Base-by-base conservation (phyloP, 2,113 vertebrate species). In the Melanotaenia duboulayi region DNA sequence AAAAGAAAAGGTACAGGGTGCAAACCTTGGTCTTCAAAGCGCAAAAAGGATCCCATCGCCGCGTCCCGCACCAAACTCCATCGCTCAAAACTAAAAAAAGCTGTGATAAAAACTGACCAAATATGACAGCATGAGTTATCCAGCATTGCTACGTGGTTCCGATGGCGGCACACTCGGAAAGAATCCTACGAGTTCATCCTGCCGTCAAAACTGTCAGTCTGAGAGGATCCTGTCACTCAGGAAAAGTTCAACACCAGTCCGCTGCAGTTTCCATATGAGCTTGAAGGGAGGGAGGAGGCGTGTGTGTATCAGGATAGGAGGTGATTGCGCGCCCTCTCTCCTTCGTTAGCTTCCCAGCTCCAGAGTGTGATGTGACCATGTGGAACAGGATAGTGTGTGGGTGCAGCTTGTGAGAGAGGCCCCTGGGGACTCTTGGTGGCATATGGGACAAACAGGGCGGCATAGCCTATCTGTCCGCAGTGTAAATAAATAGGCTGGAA, bases 401-500 rank as follows among this genome's bases (percentile, higher is more conserved):
- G 78, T 64, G 57, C 78, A 72, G 54, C 44, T 19, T 40, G 49
- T 37, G 51, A 39, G 39, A 46, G 59, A n/a, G 64, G 28, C 64
- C 81, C 75, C 62, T 77, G 2, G 51, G 89, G 84, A 87, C 80
- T 63, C 71, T 56, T 82, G 89, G 84, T 84, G 89, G 80, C 71
- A 63, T 28, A 60, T 63, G 83, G 81, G 81, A 82, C 68, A 80
- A 79, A 75, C 60, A 79, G 89, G 89, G 80, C 66, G 84, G 77
- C 50, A 55, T 44, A 44, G 50, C 28, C 28, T 52, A 42, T 56
- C 60, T 69, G n/a, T 61, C 56, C 51, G 46, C 79, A 79, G 56
- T 70, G 32, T 59, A 89, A 92, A 93, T 75, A 92, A 84, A 92
- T 66, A 90, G 57, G 65, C 46, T 59, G 75, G 81, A 90, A 48